These are phyloP conservation scores for Bolinopsis microptera DNA, from an alignment of 37 sponge, comb jelly and placozoan genomes.

Conservation along the genomic window DNA sequence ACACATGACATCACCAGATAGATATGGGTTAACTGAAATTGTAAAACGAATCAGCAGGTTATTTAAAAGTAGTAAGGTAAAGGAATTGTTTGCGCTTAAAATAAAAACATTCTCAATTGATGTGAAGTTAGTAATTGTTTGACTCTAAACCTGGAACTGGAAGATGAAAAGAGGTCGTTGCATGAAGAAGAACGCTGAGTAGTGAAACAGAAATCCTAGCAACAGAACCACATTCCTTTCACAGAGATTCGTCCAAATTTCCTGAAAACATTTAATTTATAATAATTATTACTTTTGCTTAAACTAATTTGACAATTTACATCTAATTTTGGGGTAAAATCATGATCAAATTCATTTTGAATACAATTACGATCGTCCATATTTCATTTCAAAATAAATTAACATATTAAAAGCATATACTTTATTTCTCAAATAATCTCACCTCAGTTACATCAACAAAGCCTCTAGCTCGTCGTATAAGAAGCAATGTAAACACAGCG, in stretches of 20 bases:
- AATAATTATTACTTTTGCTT: neutral
- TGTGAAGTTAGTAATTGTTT: no score
- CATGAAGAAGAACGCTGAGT: conserved; percentile 1
- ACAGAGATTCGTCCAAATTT: neutral
- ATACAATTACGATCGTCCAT: no score
- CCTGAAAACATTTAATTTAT: neutral
- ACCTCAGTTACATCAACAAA: conserved; percentile 2
- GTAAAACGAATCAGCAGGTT: neutral
- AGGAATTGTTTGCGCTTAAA: no score
- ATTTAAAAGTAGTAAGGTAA: no score
- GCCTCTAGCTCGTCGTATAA: conserved; percentile 21
- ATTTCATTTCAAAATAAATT: no score
- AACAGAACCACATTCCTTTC: neutral
- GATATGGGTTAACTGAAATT: neutral
- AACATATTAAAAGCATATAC: no score
- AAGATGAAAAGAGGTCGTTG: conserved; percentile 25
- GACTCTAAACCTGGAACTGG: conserved; percentile 47
- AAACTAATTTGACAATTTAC: neutral
- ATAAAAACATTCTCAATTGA: no score
- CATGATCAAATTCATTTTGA: no score
- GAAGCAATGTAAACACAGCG: neutral
- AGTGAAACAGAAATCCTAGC: neutral
- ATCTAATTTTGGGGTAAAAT: no score
- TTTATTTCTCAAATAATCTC: neutral
- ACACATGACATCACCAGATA: neutral